phyloP scores from a whole-genome alignment of 2,797 vertebrate species.

The Parauchenoglanis ngamensis region DNA sequence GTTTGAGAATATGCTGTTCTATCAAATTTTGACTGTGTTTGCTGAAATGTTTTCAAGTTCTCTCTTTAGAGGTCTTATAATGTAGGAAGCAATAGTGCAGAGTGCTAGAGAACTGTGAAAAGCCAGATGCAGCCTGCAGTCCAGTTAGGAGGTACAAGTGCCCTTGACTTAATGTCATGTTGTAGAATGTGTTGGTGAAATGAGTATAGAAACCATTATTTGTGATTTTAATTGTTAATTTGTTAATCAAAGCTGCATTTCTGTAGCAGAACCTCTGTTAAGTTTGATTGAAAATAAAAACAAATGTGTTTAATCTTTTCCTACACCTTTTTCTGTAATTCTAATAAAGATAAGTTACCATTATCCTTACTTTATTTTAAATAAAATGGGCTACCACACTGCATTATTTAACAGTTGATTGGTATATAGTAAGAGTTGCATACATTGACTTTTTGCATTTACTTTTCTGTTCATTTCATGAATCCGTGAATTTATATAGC shows the following conservation, averaged over 20 bases:
- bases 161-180: conserved; percentile 55
- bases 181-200: conserved; percentile 42
- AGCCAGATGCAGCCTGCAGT: conserved; percentile 38
- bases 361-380: conserved; percentile 24
- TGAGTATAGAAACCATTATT: conserved; percentile 46
- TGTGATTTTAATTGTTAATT: conserved; percentile 50
- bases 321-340: conserved; percentile 36
- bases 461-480: background rate
- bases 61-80: conserved; percentile 40
- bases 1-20: conserved; percentile 33
- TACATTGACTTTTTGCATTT: background rate
- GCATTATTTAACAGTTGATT: background rate
- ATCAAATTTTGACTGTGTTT: conserved; percentile 1
- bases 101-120: conserved; percentile 48
- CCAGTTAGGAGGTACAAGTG: conserved; percentile 52
- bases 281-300: conserved; percentile 46
- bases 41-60: conserved; percentile 19
- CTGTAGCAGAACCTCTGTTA: conserved; percentile 51
- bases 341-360: conserved; percentile 4
- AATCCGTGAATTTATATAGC: conserved; percentile 23
- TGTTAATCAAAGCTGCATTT: conserved; percentile 51
- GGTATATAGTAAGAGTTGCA: background rate
- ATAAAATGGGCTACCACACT: background rate
- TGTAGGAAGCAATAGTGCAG: conserved; percentile 58
- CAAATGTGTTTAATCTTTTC: conserved; percentile 34